Evolutionary conservation across 2,888 invertebrate genomes (phyloP).

Genomic region (Noctua janthe): DNA sequence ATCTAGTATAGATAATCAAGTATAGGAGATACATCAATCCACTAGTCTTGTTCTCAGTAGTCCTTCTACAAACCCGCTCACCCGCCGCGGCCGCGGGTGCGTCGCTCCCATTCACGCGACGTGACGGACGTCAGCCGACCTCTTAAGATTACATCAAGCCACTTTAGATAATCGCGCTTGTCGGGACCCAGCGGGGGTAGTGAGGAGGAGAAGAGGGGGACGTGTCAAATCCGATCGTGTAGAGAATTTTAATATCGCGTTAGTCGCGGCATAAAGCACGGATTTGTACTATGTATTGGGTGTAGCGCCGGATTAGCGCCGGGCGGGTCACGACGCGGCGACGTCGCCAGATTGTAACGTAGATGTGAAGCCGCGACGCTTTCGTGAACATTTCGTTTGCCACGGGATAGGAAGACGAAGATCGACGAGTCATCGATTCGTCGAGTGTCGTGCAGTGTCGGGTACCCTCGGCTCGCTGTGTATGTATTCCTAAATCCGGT

Average conservation of each 20-base stretch:
- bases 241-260: conserved; percentile 68
- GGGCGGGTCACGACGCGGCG: not conserved
- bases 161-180: conserved; percentile 51
- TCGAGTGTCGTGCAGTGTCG: not conserved
- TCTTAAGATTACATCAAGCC: conserved; percentile 62
- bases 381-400: conserved; percentile 13
- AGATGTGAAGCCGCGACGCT: conserved; percentile 23
- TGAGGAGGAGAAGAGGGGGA: not conserved
- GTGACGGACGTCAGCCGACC: conserved; percentile 51
- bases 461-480: conserved; percentile 2
- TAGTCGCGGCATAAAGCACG: conserved; percentile 51
- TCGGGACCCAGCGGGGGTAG: not conserved
- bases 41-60: too few relatives aligned
- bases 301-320: conserved; percentile 10
- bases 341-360: conserved; percentile 29
- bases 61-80: not conserved
- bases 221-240: conserved; percentile 48
- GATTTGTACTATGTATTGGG: conserved; percentile 54
- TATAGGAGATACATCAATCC: not conserved
- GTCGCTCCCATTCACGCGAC: conserved; percentile 1
- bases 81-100: not conserved
- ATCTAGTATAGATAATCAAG: not conserved
- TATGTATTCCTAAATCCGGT: conserved; percentile 11
- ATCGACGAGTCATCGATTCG: conserved; percentile 14
- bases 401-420: not conserved